Conservation (phyloP, 2,888 invertebrate species). For the Acrobeloides nanus region DNA sequence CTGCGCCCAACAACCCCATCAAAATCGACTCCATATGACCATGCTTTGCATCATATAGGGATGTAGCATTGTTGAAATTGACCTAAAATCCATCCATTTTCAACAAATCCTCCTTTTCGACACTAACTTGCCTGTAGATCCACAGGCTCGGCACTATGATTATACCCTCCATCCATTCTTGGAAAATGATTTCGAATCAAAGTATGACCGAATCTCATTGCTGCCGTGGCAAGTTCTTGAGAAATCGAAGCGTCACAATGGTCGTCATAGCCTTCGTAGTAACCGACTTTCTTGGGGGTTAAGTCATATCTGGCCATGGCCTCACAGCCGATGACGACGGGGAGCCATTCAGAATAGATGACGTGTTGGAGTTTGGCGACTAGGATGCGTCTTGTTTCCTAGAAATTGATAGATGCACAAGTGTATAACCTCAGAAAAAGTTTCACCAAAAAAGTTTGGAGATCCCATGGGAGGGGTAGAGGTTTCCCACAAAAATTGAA, state of each 20-base stretch:
- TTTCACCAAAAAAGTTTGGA: too few species aligned
- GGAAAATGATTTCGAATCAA: conserved; percentile 73
- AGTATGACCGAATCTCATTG: conserved; percentile 66
- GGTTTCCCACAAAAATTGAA: background rate
- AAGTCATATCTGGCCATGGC: conserved; percentile 80
- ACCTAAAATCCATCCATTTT: conserved; percentile 24
- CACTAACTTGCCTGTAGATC: too few species aligned
- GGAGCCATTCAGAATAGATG: conserved; percentile 62
- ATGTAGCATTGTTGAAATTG: conserved; percentile 43
- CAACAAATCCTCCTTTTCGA: too few species aligned
- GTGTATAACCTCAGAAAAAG: too few species aligned
- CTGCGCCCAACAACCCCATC: conserved; percentile 51
- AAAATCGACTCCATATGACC: conserved; percentile 53
- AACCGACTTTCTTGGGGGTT: conserved; percentile 64
- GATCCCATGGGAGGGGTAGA: too few species aligned
- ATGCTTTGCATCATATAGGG: conserved; percentile 35
- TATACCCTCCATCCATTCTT: conserved; percentile 56
- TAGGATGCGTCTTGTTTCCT: conserved; percentile 56
- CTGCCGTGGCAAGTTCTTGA: conserved; percentile 69
- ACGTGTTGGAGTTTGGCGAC: conserved; percentile 61
- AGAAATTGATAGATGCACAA: too few species aligned
- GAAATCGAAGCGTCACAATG: conserved; percentile 69
- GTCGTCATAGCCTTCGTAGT: conserved; percentile 61
- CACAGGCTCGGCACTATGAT: conserved; percentile 13
- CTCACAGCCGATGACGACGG: conserved; percentile 80